A percentile compares a stretch with the other conserved stretches of the same genome.
Evolutionary conservation across 2,888 invertebrate species (phyloP).

Genomic region (Hypomecis atomaria): DNA sequence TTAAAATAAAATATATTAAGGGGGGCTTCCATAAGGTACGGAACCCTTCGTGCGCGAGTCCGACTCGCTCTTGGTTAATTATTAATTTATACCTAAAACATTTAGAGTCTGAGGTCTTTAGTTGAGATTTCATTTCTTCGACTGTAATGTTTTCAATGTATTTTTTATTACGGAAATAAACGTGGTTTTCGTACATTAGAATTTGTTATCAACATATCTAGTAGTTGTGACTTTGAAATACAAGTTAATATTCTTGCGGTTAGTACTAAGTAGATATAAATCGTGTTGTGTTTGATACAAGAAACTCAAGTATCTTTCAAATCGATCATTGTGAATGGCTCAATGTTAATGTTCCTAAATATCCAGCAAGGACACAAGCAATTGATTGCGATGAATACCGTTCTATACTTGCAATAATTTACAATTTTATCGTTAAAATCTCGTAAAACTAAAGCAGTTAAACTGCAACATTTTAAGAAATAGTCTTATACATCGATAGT

Average conservation of each 20-base stretch:
- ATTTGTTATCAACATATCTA: too few relatives aligned
- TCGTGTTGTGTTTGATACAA: constrained; percentile 11
- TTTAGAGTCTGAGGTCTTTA: too few relatives aligned
- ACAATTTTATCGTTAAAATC: not conserved
- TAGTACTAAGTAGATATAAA: not conserved
- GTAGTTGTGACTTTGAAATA: constrained; percentile 12
- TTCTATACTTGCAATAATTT: constrained; percentile 5
- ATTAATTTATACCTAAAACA: too few relatives aligned
- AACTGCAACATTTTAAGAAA: not conserved
- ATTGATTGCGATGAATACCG: constrained; percentile 34
- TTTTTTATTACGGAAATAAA: too few relatives aligned
- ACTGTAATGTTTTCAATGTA: too few relatives aligned
- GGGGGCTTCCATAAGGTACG: too few relatives aligned
- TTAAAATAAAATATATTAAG: too few relatives aligned
- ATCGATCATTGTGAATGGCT: constrained; percentile 35
- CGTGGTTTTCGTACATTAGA: too few relatives aligned
- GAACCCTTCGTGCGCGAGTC: too few relatives aligned
- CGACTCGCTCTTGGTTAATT: too few relatives aligned
- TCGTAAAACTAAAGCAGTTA: not conserved
- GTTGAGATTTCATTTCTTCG: too few relatives aligned
- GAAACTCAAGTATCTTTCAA: constrained; percentile 25
- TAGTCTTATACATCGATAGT: not conserved
- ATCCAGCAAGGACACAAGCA: constrained; percentile 40
- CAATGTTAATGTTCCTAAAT: constrained; percentile 42
- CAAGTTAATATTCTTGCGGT: constrained; percentile 21